Conservation (phyloP, 2,797 vertebrate genomes). For the Peromyscus eremicus region DNA sequence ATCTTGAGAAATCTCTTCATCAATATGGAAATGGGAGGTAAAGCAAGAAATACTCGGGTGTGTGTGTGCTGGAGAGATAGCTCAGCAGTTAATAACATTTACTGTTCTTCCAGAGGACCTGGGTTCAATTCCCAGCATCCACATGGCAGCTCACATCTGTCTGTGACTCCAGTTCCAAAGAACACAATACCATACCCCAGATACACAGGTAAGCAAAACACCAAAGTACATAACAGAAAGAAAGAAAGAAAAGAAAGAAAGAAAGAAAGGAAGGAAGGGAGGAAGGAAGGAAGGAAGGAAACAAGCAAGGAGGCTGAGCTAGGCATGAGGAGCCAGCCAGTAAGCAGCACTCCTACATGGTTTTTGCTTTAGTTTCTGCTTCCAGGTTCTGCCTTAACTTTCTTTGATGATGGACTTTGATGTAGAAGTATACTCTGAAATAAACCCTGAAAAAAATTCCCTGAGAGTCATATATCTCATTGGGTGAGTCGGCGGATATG, state of each 20-base stretch:
- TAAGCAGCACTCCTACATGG: too few relatives aligned
- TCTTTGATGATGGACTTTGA: too few relatives aligned
- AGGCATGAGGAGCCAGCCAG: too few relatives aligned
- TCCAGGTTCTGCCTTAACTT: too few relatives aligned
- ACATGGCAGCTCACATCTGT: not conserved
- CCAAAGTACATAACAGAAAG: not conserved
- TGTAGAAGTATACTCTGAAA: too few relatives aligned
- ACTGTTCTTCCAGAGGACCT: not conserved
- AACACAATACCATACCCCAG: not conserved
- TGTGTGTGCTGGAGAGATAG: not conserved
- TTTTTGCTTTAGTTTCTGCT: too few relatives aligned
- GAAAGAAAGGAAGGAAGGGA: too few relatives aligned
- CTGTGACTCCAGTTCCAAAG: not conserved
- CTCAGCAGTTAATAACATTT: not conserved
- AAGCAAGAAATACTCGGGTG: not conserved
- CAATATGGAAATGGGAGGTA: not conserved
- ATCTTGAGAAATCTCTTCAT: conserved; percentile 40
- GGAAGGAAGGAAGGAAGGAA: too few relatives aligned
- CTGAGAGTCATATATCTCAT: not conserved
- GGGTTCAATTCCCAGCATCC: not conserved
- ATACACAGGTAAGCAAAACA: not conserved
- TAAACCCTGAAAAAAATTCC: not conserved
- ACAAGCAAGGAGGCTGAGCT: too few relatives aligned
- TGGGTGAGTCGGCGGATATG: conserved; percentile 39
- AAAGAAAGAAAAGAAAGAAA: too few relatives aligned